Conservation (phyloP, 2,797 vertebrate genomes). For the Amniataba percoides region DNA sequence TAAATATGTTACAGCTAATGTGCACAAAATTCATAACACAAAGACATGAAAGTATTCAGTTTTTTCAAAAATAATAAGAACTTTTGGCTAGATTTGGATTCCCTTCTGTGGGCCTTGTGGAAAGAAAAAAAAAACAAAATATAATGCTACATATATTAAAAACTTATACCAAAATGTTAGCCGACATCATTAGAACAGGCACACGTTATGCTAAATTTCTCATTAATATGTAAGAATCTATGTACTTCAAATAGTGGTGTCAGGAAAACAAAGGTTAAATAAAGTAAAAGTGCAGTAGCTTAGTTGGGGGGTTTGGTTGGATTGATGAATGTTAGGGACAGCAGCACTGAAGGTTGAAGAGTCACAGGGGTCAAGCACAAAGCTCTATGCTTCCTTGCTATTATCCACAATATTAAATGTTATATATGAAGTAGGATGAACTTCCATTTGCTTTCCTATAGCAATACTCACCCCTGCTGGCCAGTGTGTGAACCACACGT, state of each 20-base stretch:
- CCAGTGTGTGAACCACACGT: slow-evolving; percentile 26
- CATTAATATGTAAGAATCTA: slow-evolving; percentile 53
- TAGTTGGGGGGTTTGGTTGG: slow-evolving; percentile 18
- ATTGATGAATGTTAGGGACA: background rate
- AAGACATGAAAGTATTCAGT: slow-evolving; percentile 35
- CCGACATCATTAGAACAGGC: slow-evolving; percentile 44
- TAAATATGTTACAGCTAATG: slow-evolving; percentile 17
- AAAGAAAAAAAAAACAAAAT: slow-evolving; percentile 29
- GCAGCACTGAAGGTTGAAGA: slow-evolving; percentile 13
- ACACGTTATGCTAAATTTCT: slow-evolving; percentile 47
- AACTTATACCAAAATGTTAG: slow-evolving; percentile 56
- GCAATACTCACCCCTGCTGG: slow-evolving; percentile 38
- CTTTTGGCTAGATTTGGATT: slow-evolving; percentile 57
- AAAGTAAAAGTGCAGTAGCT: slow-evolving; percentile 71
- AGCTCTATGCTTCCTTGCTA: background rate
- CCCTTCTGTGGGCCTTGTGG: slow-evolving; percentile 48
- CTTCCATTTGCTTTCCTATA: background rate
- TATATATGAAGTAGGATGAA: background rate
- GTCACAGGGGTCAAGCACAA: slow-evolving; percentile 42
- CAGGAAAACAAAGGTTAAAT: slow-evolving; percentile 58
- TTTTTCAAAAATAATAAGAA: slow-evolving; percentile 48
- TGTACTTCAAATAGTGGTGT: slow-evolving; percentile 36
- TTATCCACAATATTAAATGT: background rate
- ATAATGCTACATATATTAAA: slow-evolving; percentile 46
- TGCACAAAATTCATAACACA: slow-evolving; percentile 48